phyloP scores from a whole-genome alignment of 2,797 vertebrate species.

The Pseudocheirus occidentalis region DNA sequence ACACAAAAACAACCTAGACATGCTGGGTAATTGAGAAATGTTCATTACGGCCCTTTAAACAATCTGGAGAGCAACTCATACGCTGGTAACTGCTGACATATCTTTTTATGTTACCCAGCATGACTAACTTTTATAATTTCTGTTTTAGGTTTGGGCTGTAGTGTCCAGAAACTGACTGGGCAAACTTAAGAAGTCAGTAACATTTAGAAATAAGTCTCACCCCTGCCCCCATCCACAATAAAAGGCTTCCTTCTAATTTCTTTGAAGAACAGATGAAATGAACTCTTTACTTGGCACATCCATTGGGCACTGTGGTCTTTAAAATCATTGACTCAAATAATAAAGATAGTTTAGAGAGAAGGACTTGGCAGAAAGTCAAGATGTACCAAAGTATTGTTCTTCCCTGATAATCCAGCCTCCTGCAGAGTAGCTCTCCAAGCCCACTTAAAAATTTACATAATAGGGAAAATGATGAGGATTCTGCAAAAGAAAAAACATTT shows the following conservation, averaged over 20 bases:
- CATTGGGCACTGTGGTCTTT: not conserved
- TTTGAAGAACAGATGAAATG: not conserved
- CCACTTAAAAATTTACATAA: slow-evolving; percentile 29
- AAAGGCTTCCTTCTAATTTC: slow-evolving; percentile 14
- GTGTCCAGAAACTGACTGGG: not conserved
- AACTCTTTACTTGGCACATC: slow-evolving; percentile 3
- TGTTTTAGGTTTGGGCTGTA: not conserved
- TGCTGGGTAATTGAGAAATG: not conserved
- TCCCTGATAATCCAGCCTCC: not conserved
- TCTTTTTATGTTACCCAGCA: not conserved
- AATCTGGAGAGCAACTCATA: not conserved
- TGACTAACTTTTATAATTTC: not conserved
- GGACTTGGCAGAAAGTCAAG: slow-evolving; percentile 37
- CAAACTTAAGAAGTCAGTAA: not conserved
- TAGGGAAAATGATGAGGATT: slow-evolving; percentile 8
- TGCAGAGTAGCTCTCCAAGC: slow-evolving; percentile 20
- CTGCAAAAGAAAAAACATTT: not conserved
- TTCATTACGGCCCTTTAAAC: not conserved
- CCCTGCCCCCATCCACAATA: not conserved
- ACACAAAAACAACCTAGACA: not conserved
- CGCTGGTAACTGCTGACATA: not conserved
- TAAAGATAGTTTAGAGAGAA: slow-evolving; percentile 31
- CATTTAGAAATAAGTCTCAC: not conserved
- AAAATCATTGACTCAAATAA: slow-evolving; percentile 45
- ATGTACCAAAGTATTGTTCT: slow-evolving; percentile 8